These are phyloP conservation scores for Tridacna crocea DNA, from an alignment of 2,888 invertebrate genomes.

Conservation along the genomic window DNA sequence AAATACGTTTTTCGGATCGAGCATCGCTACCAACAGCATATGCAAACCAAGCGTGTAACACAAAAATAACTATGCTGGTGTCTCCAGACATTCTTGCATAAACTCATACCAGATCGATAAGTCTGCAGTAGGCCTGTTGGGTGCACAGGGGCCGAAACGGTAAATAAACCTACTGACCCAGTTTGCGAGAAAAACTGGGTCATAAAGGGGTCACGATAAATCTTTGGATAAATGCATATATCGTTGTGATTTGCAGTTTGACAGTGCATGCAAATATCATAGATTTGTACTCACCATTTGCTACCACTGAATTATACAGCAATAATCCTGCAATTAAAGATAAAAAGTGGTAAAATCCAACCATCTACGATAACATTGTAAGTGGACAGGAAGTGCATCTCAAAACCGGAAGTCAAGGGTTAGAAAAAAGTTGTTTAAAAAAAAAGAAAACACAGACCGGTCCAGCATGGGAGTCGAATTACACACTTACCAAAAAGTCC, in stretches of 20 bases:
- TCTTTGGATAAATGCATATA: not conserved
- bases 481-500: conserved; percentile 73
- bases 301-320: conserved; percentile 76
- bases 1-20: too few relatives aligned
- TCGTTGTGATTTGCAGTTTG: not conserved
- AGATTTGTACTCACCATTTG: conserved; percentile 72
- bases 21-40: not conserved
- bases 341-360: conserved; percentile 32
- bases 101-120: not conserved
- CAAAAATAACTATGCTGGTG: not conserved
- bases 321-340: conserved; percentile 73
- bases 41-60: not conserved
- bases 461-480: conserved; percentile 2
- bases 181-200: conserved; percentile 25
- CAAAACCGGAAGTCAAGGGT: conserved; percentile 58
- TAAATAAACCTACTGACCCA: conserved; percentile 35
- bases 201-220: conserved; percentile 15
- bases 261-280: conserved; percentile 35
- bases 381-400: conserved; percentile 69
- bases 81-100: not conserved
- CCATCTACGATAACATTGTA: conserved; percentile 42
- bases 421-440: conserved; percentile 34
- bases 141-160: conserved; percentile 5
- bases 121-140: not conserved
- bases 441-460: conserved; percentile 11